Evolutionary conservation across 2,113 vertebrate species (phyloP).

Genomic region (Oryzias celebensis): DNA sequence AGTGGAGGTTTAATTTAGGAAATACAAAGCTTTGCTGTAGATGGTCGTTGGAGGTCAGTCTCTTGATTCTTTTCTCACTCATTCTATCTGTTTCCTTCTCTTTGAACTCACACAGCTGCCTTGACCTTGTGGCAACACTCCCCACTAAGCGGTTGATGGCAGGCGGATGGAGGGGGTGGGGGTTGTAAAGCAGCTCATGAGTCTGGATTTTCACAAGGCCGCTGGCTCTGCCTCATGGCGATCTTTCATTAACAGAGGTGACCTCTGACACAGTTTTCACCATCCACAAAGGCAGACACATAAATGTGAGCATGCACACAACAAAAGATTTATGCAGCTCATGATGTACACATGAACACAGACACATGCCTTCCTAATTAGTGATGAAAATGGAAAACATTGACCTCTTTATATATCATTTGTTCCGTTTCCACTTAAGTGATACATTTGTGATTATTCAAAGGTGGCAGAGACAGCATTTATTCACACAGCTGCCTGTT

Average conservation of each 20-base stretch:
- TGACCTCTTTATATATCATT: too few species aligned
- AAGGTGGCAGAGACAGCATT: too few species aligned
- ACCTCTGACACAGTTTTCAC: constrained; percentile 38
- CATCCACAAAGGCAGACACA: constrained; percentile 9
- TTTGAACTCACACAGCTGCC: constrained; percentile 10
- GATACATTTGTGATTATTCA: too few species aligned
- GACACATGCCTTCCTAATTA: neutral
- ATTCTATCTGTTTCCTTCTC: constrained; percentile 24
- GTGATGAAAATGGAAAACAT: too few species aligned
- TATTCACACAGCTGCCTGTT: too few species aligned
- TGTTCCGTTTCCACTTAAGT: too few species aligned
- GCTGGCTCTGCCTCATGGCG: constrained; percentile 10
- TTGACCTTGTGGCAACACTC: constrained; percentile 50
- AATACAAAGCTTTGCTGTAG: constrained; percentile 5
- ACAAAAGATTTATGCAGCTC: neutral
- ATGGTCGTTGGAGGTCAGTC: constrained; percentile 29
- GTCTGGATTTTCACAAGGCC: constrained; percentile 53
- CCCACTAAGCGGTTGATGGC: constrained; percentile 29
- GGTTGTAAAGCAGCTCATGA: constrained; percentile 33
- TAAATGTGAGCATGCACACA: neutral
- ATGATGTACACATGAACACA: neutral
- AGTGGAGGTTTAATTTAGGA: constrained; percentile 33
- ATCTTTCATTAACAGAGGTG: constrained; percentile 36
- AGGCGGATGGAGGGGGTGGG: constrained; percentile 13
- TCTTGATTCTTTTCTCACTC: constrained; percentile 12